Percentiles rank a stretch among this genome's conserved stretches.
These are phyloP conservation scores for Lutra lutra DNA, from an alignment of 2,797 vertebrate genomes.

Conservation along the genomic window DNA sequence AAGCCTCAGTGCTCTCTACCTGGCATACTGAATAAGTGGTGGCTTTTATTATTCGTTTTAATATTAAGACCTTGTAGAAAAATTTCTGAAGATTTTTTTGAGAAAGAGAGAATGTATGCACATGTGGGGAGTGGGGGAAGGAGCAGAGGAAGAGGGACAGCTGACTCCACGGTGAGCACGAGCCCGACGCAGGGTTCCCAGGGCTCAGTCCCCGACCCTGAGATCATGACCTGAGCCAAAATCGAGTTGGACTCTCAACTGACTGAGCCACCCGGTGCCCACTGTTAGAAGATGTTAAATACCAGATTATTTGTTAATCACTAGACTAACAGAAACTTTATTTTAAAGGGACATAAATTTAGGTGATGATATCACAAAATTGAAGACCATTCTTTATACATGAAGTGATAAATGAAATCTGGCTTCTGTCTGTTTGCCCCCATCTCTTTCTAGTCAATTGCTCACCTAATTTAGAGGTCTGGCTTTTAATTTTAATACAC, in stretches of 20 bases:
- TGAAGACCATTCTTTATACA: not conserved
- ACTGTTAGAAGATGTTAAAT: slow-evolving; percentile 24
- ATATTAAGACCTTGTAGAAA: not conserved
- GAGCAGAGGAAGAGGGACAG: not conserved
- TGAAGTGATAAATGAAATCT: not conserved
- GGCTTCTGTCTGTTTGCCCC: not conserved
- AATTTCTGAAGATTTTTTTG: not conserved
- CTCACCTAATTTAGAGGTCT: not conserved
- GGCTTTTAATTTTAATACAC: not conserved
- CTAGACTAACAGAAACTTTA: not conserved
- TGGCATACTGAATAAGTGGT: not conserved
- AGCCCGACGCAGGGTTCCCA: not conserved
- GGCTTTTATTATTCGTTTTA: not conserved
- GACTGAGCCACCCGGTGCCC: not conserved
- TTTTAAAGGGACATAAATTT: slow-evolving; percentile 28
- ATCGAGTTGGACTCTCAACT: not conserved
- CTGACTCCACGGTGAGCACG: not conserved
- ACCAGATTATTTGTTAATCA: not conserved
- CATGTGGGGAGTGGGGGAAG: fast-evolving
- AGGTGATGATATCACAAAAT: not conserved
- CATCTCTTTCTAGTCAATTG: not conserved
- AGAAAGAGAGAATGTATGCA: not conserved
- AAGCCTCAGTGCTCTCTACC: not conserved
- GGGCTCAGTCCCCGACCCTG: not conserved
- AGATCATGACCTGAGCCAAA: not conserved